These are phyloP conservation scores for Gastrophysa polygoni DNA, from an alignment of 2,888 invertebrate species.

Conservation along the genomic window DNA sequence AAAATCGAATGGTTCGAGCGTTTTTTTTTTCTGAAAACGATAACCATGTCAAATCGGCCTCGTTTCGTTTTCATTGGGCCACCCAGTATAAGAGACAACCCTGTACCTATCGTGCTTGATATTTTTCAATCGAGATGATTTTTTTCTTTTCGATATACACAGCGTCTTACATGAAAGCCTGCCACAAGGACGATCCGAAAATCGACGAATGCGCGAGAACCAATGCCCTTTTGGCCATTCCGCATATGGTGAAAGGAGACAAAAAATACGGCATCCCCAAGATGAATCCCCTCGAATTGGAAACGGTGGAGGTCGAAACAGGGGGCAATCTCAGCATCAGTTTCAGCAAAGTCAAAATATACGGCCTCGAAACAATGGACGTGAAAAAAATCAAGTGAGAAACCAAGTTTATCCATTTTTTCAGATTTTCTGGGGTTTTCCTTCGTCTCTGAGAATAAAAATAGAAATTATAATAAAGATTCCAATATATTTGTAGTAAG, in stretches of 20 bases:
- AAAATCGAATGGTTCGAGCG: too few relatives aligned
- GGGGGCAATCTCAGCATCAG: slow-evolving; percentile 37
- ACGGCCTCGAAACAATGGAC: slow-evolving; percentile 38
- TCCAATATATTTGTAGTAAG: too few relatives aligned
- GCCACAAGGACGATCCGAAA: slow-evolving; percentile 20
- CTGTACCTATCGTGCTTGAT: too few relatives aligned
- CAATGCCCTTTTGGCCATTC: slow-evolving; percentile 17
- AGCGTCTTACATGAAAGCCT: slow-evolving; percentile 25
- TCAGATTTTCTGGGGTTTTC: too few relatives aligned
- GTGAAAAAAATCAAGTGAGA: slow-evolving; percentile 38
- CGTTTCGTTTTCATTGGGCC: too few relatives aligned
- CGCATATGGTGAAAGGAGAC: slow-evolving; percentile 33
- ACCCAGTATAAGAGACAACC: too few relatives aligned
- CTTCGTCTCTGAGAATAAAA: too few relatives aligned
- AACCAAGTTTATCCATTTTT: not conserved
- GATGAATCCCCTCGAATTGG: slow-evolving; percentile 42
- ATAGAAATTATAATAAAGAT: too few relatives aligned
- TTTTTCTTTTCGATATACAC: too few relatives aligned
- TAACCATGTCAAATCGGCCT: too few relatives aligned
- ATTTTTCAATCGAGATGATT: too few relatives aligned
- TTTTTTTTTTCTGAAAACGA: too few relatives aligned
- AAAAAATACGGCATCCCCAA: slow-evolving; percentile 43
- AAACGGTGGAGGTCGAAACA: slow-evolving; percentile 35
- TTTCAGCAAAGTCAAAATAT: slow-evolving; percentile 33
- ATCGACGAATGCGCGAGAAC: slow-evolving; percentile 17